Evolutionary conservation across 2,113 vertebrate species (phyloP).

Genomic region (Gambusia affinis): DNA sequence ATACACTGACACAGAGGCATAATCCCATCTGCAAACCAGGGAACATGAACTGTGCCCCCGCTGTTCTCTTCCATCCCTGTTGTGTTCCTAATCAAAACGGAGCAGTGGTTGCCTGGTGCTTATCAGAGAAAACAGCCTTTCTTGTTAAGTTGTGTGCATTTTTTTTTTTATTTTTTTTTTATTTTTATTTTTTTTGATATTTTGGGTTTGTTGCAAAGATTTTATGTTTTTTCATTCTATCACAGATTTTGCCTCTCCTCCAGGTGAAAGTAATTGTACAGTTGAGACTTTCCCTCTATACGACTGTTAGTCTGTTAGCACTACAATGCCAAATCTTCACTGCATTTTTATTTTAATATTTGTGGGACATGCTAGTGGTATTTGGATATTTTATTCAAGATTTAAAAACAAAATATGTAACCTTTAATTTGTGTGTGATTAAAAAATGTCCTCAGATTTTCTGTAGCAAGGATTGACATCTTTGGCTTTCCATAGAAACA

Average conservation of each 20-base stretch:
- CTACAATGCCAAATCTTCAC: background rate
- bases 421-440: background rate
- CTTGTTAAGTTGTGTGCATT: conserved; percentile 9
- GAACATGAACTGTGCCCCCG: conserved; percentile 16
- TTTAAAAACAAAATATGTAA: background rate
- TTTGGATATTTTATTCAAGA: background rate
- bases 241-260: conserved; percentile 7
- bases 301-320: conserved; percentile 48
- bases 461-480: background rate
- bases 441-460: background rate
- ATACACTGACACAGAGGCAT: conserved; percentile 16
- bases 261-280: conserved; percentile 57
- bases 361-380: background rate
- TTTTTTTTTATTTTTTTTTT: background rate
- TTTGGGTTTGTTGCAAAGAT: conserved; percentile 8
- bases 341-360: background rate
- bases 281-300: conserved; percentile 58
- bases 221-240: conserved; percentile 12
- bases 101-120: conserved; percentile 3
- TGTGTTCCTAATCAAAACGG: conserved; percentile 21
- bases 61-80: background rate
- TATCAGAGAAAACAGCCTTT: conserved; percentile 22
- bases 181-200: background rate
- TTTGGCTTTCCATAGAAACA: no score
- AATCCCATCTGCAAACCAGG: conserved; percentile 29